Evolutionary conservation across 2,113 vertebrate genomes (phyloP), one percentile per base, ranked within the genome.

Genomic region (Aegithalos caudatus): DNA sequence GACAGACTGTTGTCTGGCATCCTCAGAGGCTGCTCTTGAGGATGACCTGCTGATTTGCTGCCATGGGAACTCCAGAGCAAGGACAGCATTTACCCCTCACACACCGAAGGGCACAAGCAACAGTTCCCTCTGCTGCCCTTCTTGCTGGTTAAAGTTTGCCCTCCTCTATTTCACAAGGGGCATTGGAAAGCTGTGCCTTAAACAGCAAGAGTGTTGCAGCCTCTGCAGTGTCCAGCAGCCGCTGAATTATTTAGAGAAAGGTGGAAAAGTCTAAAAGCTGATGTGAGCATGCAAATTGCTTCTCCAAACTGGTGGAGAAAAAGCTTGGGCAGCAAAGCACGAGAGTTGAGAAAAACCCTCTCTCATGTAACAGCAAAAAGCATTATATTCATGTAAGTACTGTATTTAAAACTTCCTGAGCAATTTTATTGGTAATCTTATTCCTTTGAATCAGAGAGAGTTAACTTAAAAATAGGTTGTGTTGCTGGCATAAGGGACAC

Each of bases 41-140:
- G 84, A 92, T 88, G 95, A 96, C 93, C 93, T 62, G 73, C 95
- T 96, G 97, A 81, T 96, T 88, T 94, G 90, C 95, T 94, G 86
- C 83, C 90, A 92, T 95, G 96, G 95, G 96, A 95, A 91, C 85
- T 87, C 93, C 6, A 3, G 47, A 73, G 62, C 16, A 9, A 92
- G 67, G 86, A 50, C 76, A 51, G 82, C 47, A 12, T 95, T 95
- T 89, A 90, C 91, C 84, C 90, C 82, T 91, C 54, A 2, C 50
- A 31, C 93, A 95, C 66, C 4, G 3, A 65, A 90, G 88, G 86
- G 71, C 66, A 69, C 61, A 29, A 65, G 92, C 81, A 90, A 86
- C 79, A 85, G 88, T 73, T 88, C 37, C 58, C 29, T 2, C 14
- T 25, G 27, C 44, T 73, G 66, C 61, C 70, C 60, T 67, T 40